Evolutionary conservation across 2,797 vertebrate genomes (phyloP).

Genomic region (Scomberomorus guttatus): DNA sequence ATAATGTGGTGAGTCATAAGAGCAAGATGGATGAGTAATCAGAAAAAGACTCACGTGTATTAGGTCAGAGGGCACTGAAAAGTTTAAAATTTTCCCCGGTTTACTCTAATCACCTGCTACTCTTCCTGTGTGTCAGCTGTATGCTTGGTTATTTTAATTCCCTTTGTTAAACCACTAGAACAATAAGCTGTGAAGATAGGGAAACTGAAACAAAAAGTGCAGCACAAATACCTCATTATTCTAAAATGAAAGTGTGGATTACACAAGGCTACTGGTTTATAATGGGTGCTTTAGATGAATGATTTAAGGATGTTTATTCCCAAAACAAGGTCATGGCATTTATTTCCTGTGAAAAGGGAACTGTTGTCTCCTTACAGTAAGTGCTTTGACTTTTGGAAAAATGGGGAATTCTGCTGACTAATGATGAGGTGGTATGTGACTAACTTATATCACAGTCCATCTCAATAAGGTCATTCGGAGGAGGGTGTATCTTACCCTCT

Average conservation of each 20-base stretch:
- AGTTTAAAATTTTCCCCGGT: not conserved
- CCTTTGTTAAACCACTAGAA: accelerated
- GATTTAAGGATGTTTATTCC: accelerated
- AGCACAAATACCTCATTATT: not conserved
- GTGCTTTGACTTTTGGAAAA: not conserved
- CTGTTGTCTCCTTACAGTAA: slow-evolving; percentile 36
- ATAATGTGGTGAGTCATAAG: slow-evolving; percentile 18
- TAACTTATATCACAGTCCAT: no score
- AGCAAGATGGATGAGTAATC: no score
- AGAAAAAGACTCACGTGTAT: not conserved
- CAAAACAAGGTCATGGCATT: not conserved
- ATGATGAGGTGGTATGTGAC: not conserved
- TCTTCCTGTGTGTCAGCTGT: no score
- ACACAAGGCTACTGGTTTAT: not conserved
- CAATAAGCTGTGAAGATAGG: not conserved
- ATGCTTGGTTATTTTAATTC: no score
- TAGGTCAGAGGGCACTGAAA: not conserved
- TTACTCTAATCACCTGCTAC: not conserved
- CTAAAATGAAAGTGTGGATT: slow-evolving; percentile 17
- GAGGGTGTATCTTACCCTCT: not conserved
- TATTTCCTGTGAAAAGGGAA: slow-evolving; percentile 43
- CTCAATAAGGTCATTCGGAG: no score
- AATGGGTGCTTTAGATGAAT: accelerated
- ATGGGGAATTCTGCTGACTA: slow-evolving; percentile 26
- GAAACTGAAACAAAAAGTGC: slow-evolving; percentile 61